A percentile compares a stretch with the other conserved stretches of the same genome.
These are phyloP conservation scores for Holcopasites calliopsidis DNA, from an alignment of 1,140 invertebrate genomes.

Conservation along the genomic window DNA sequence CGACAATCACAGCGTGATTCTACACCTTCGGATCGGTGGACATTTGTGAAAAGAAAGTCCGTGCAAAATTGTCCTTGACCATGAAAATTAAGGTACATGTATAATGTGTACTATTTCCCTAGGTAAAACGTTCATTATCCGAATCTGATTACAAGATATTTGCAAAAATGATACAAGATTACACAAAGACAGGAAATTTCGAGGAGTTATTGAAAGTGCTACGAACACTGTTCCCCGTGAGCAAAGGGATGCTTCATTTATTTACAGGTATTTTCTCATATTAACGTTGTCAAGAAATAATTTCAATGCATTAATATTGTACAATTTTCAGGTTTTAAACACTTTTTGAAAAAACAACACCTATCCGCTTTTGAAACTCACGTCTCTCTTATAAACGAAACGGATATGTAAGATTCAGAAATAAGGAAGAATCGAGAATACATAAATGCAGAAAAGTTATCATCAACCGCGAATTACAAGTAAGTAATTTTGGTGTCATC, in stretches of 20 bases:
- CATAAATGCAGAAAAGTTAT: neutral
- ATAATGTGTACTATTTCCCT: slow-evolving; percentile 42
- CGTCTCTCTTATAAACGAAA: slow-evolving; percentile 17
- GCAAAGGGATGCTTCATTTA: slow-evolving; percentile 81
- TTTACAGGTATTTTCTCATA: slow-evolving; percentile 78
- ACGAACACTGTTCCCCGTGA: slow-evolving; percentile 78
- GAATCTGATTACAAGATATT: slow-evolving; percentile 81
- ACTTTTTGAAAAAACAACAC: slow-evolving; percentile 69
- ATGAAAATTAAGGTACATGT: no score
- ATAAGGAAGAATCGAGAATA: neutral
- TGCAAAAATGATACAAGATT: slow-evolving; percentile 81
- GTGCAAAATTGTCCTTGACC: no score
- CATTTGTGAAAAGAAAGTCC: no score
- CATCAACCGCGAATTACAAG: neutral
- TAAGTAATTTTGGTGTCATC: no score
- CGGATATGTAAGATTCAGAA: neutral
- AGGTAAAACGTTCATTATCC: slow-evolving; percentile 81
- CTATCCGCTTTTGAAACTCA: slow-evolving; percentile 56
- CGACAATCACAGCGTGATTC: no score
- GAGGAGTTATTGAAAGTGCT: slow-evolving; percentile 79
- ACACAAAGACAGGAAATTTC: slow-evolving; percentile 81
- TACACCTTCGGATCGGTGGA: no score
- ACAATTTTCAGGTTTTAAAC: slow-evolving; percentile 66
- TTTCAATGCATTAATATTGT: slow-evolving; percentile 2
- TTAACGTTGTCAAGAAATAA: slow-evolving; percentile 9